Evolutionary conservation across 2,888 invertebrate genomes (phyloP).

Genomic region (Pristionchus arcanus): DNA sequence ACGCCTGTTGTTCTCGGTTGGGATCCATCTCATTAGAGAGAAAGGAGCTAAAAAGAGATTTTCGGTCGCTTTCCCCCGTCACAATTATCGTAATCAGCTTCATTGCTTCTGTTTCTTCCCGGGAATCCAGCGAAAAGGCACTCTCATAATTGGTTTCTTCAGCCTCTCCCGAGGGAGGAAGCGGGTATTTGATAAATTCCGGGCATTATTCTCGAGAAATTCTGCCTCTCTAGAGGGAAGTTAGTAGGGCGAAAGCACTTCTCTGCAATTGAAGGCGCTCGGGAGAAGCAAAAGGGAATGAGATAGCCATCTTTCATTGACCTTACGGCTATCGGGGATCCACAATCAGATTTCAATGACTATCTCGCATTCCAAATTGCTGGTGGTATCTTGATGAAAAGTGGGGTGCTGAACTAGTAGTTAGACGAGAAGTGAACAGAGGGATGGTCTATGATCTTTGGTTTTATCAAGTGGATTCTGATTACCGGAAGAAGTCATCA

Average conservation of each 20-base stretch:
- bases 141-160: conserved; percentile 35
- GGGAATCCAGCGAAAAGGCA: not conserved
- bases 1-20: not conserved
- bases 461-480: not conserved
- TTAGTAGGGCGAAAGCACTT: not conserved
- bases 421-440: not conserved
- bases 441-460: not conserved
- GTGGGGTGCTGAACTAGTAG: not conserved
- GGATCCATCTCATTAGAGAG: not conserved
- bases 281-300: not conserved
- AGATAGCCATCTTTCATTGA: conserved; percentile 2
- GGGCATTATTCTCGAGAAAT: not conserved
- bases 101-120: not conserved
- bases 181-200: conserved; percentile 1
- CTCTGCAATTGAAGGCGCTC: not conserved
- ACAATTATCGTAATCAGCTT: conserved; percentile 40
- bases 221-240: not conserved
- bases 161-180: not conserved
- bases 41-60: not conserved
- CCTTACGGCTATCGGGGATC: not conserved
- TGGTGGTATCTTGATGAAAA: not conserved
- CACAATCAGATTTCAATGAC: not conserved
- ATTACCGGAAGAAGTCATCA: not conserved
- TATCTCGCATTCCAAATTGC: not conserved
- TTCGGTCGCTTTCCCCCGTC: not conserved